Evolutionary conservation across 1,140 invertebrate genomes (phyloP).

Genomic region (Pachypsylla venusta): DNA sequence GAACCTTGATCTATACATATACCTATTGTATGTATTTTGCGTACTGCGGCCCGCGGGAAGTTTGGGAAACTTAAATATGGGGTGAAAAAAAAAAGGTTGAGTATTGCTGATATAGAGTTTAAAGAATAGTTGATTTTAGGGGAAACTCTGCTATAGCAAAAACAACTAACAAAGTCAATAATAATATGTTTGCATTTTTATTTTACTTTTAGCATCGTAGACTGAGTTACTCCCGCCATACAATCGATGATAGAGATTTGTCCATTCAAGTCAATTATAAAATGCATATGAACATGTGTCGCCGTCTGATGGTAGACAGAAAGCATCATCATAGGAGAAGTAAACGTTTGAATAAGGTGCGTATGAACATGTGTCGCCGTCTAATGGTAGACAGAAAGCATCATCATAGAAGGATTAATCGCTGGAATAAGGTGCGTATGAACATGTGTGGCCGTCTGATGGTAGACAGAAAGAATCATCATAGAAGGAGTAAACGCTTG

Average conservation of each 20-base stretch:
- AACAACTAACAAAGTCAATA: too few species aligned
- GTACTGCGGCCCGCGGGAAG: too few species aligned
- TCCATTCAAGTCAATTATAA: slow-evolving; percentile 77
- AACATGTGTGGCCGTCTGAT: slow-evolving; percentile 72
- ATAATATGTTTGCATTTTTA: too few species aligned
- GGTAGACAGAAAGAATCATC: slow-evolving; percentile 65
- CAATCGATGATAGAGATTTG: slow-evolving; percentile 73
- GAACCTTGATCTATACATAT: too few species aligned
- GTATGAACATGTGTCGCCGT: slow-evolving; percentile 58
- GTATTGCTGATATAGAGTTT: too few species aligned
- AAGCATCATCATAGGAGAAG: slow-evolving; percentile 67
- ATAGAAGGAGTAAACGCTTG: slow-evolving; percentile 56
- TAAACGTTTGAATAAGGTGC: slow-evolving; percentile 51
- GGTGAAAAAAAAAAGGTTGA: too few species aligned
- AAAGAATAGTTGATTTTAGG: too few species aligned
- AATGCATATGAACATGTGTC: slow-evolving; percentile 71
- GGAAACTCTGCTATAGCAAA: too few species aligned
- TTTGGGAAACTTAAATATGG: too few species aligned
- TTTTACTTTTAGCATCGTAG: slow-evolving; percentile 55
- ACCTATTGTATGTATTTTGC: too few species aligned
- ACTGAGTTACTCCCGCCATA: slow-evolving; percentile 77
- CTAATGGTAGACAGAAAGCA: slow-evolving; percentile 70
- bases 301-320: slow-evolving; percentile 67
- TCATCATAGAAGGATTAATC: slow-evolving; percentile 63
- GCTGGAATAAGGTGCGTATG: slow-evolving; percentile 66